Base-by-base conservation (phyloP, 1,140 invertebrate genomes). In the Drosophila nasuta region DNA sequence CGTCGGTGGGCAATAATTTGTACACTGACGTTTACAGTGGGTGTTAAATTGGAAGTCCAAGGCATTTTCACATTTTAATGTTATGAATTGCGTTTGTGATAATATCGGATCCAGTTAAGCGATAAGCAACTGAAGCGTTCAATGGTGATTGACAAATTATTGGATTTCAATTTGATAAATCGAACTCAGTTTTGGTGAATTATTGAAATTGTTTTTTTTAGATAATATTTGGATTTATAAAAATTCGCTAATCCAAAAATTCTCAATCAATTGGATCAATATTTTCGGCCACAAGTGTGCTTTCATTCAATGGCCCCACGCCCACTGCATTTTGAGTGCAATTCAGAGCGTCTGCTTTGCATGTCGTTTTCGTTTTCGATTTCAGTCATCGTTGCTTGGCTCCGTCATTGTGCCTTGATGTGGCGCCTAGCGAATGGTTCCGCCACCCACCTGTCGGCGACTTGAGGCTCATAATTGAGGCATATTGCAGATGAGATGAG, bases 21-120 rank as follows among this genome's bases (percentile, higher is more conserved):
- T 74, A 58, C 66, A 62, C 75, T 67, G 67, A 43, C 72, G 64
- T 43, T 70, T 81, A 89, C 85, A 89, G 86, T 89, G 78, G 54
- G 64, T 62, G 78, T 68, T 71, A 79, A 76, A 81, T 89, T 71
- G 71, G 78, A 71, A 30, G 75, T 69, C 35, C 56, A 60, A 30
- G 20, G 46, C 59, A 11, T 56, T 5, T 38, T n/a, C 10, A 28
- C 28, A 13, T 17, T 41, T 63, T 10, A 15, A 60, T 45, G 35
- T 15, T 43, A 17, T 30, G 20, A 6, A 45, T 45, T 67, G 3
- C 1, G 5, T 57, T 8, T 5, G 35, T 67, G 63, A 59, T 67
- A 73, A 45, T 52, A 20, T 28, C 10, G 3, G 15, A 1, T n/a
- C 38, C 0, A 52, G 5, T 35, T 30, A 52, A 13, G 28, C 28